Evolutionary conservation across 2,113 vertebrate species (phyloP).

Genomic region (Dermatemys mawii): DNA sequence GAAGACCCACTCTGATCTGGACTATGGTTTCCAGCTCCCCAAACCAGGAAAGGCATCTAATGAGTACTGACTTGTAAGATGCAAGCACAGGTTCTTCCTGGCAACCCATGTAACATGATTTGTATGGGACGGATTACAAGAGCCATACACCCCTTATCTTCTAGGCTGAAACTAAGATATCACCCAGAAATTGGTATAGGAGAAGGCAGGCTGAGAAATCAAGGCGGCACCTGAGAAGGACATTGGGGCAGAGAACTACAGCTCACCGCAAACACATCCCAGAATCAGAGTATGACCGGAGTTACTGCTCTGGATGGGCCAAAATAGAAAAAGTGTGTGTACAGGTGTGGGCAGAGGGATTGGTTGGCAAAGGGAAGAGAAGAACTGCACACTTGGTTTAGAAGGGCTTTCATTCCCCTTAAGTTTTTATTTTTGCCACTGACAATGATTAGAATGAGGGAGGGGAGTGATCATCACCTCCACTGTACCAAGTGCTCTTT

Average conservation of each 20-base stretch:
- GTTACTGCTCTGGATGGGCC: background rate
- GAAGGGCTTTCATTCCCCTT: background rate
- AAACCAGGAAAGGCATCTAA: background rate
- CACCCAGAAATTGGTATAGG: background rate
- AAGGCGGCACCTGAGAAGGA: background rate
- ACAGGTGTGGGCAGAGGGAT: background rate
- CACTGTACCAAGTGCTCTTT: slow-evolving; percentile 60
- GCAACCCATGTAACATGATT: background rate
- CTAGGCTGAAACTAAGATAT: background rate
- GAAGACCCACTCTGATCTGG: background rate
- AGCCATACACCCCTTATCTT: background rate
- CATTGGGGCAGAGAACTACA: background rate
- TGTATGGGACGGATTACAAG: background rate
- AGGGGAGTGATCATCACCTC: slow-evolving; percentile 66
- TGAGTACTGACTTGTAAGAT: background rate
- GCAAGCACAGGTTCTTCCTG: background rate
- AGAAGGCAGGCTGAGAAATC: background rate
- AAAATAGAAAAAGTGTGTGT: background rate
- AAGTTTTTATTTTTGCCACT: background rate
- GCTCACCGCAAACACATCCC: background rate
- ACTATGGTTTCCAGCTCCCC: background rate
- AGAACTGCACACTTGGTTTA: background rate
- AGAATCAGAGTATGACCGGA: background rate
- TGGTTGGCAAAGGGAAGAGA: background rate
- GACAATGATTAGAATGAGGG: slow-evolving; percentile 38